Evolutionary conservation across 2,797 vertebrate species (phyloP).

Genomic region (Oceanodroma leucorhoa): DNA sequence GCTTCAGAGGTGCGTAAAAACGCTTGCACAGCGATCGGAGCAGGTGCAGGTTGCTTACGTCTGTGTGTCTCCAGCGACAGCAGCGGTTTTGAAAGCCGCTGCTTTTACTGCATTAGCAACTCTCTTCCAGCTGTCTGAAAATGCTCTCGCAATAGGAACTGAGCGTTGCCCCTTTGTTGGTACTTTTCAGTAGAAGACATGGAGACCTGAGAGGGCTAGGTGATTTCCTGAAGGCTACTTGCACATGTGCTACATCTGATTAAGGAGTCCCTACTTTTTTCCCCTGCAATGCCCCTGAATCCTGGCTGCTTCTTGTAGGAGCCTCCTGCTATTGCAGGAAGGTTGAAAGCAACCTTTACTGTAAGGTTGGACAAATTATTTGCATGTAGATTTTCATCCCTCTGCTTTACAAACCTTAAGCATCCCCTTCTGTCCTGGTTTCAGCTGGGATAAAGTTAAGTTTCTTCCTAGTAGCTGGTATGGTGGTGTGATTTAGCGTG

Average conservation of each 20-base stretch:
- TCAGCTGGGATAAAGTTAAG: no score
- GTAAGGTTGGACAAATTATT: not conserved
- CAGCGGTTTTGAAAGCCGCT: not conserved
- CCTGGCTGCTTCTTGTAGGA: not conserved
- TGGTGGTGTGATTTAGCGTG: no score
- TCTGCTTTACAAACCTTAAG: not conserved
- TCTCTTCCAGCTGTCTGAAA: not conserved
- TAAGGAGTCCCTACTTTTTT: not conserved
- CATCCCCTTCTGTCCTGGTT: not conserved
- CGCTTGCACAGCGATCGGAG: not conserved
- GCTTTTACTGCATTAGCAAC: not conserved
- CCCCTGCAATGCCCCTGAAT: not conserved
- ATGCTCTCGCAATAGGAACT: fast-evolving
- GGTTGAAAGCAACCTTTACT: not conserved
- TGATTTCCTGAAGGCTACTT: not conserved
- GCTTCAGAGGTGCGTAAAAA: not conserved
- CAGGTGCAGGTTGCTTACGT: not conserved
- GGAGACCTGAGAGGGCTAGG: not conserved
- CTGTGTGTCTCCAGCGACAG: not conserved
- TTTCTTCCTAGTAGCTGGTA: no score
- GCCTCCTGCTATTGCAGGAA: not conserved
- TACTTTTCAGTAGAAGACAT: not conserved
- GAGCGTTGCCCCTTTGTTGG: fast-evolving
- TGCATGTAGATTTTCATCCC: not conserved
- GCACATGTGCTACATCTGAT: not conserved